Evolutionary conservation across 2,888 invertebrate genomes (phyloP), one percentile per base, ranked within the genome.

Genomic region (Drosophila nigritarsus): DNA sequence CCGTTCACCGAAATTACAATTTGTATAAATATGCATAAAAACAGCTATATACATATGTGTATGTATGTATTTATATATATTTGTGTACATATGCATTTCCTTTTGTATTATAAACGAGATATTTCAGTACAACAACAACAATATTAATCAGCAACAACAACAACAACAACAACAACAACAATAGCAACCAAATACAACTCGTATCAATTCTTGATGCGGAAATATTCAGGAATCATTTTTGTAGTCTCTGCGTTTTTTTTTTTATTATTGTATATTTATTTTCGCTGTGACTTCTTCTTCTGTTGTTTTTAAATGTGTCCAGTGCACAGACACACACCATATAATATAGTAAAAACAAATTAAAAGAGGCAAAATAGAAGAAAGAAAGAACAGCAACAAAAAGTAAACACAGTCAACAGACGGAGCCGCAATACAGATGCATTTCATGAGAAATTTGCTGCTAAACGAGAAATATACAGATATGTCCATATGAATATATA

Each of bases 161-260:
- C 36, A 36, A 15, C 30, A 30, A 54, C 40, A 45, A 45, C 36
- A 36, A 36, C 36, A 36, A 15, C 6, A 63, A 18, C 18, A 56
- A 24, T 27, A 38, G 32, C 29, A 73, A 61, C 48, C 75, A 71
- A 69, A 56, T 8, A 45, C 42, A 72, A 74, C 55, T 70, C 77
- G 71, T 79, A 77, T 87, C 74, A 80, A 82, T 82, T 82, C 70
- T 89, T 89, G 74, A 89, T 89, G 87, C 87, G 90, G 89, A 89
- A 87, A 87, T 86, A 87, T 90, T 74, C 78, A 73, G 68, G 77
- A 77, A 76, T 70, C 59, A 80, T 73, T 73, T 78, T 71, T 74
- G 73, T 71, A 67, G 70, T 68, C 70, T 49, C 51, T 58, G 40
- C 73, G 63, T 51, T 77, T 70, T 72, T 65, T 48, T 67, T 74